A percentile compares a stretch with the other conserved stretches of the same genome.
Evolutionary conservation across 2,888 invertebrate species (phyloP).

Genomic region (Eledone cirrhosa): DNA sequence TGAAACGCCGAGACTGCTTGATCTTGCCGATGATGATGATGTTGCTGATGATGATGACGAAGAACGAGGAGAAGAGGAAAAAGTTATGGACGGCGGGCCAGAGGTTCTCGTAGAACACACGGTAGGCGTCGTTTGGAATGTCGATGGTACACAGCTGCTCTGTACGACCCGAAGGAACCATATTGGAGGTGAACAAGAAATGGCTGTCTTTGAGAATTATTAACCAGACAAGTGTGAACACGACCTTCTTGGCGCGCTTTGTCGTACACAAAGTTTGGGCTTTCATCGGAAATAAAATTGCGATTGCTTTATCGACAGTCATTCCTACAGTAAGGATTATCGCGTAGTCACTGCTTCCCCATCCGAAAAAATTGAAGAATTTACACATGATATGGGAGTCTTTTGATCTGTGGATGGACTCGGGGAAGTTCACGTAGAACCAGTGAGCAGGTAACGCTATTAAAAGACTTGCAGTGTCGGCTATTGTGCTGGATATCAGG

Average conservation of each 20-base stretch:
- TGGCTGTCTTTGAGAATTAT: constrained; percentile 46
- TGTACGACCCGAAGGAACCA: constrained; percentile 33
- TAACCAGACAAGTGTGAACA: constrained; percentile 37
- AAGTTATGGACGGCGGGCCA: constrained; percentile 49
- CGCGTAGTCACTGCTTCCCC: constrained; percentile 51
- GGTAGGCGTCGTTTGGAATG: constrained; percentile 33
- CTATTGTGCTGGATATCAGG: constrained; percentile 45
- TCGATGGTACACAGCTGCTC: constrained; percentile 48
- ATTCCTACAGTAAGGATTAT: constrained; percentile 51
- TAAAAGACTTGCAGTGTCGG: constrained; percentile 45
- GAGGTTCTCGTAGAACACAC: constrained; percentile 41
- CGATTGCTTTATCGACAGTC: constrained; percentile 52
- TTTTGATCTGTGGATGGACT: constrained; percentile 38
- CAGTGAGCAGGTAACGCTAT: constrained; percentile 49
- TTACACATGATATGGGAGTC: constrained; percentile 48
- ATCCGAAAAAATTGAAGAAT: constrained; percentile 49
- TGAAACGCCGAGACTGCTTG: constrained; percentile 34
- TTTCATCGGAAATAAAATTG: constrained; percentile 49
- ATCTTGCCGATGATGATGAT: constrained; percentile 45
- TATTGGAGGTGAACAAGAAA: constrained; percentile 37
- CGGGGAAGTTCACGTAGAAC: constrained; percentile 49
- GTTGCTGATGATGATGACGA: constrained; percentile 44
- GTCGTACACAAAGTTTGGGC: constrained; percentile 44
- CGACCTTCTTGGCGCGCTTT: constrained; percentile 44
- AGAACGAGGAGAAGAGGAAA: constrained; percentile 46